Evolutionary conservation across 2,888 invertebrate genomes (phyloP), one percentile per base, ranked within the genome.

Genomic region (Himalopsyche kuldschensis): DNA sequence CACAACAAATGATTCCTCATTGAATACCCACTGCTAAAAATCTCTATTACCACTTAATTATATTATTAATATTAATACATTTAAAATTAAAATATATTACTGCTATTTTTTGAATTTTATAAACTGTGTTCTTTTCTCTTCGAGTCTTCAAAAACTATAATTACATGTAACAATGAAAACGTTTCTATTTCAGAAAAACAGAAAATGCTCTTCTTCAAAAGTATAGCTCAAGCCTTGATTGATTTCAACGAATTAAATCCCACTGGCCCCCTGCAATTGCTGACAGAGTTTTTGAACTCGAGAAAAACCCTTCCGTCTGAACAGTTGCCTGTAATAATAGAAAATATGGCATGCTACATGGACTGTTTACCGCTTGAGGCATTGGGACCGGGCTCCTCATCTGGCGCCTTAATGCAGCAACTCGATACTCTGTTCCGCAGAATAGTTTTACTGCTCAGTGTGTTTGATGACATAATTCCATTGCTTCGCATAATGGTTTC

Each of bases 241-340:
- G 99, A 99, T 90, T 99, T 99, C 91, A 96, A 96, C 88, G 99
- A 99, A 90, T 90, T 99, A 82, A 98, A 97, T 89, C 98, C 98
- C 2, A 96, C 98, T 84, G 97, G 98, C 10, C 98, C 99, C 15
- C 92, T 99, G 85, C 98, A 98, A 89, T 92, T 97, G 87, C 93
- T 99, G 35, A 93, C 98, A 20, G 98, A 98, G 83, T 91, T 92
- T 83, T 88, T 91, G 83, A 92, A 92, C 88, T 91, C 91, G 3
- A 91, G 91, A 89, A 92, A 92, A 86, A 91, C 91, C 0, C 84
- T 92, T 75, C 92, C 92, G 0, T 88, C 90, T 32, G 92, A 92
- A 81, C 93, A 93, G 78, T 91, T 98, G 84, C 94, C 95, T 8
- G 93, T 95, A 47, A 95, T 98, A 87, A 92, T 98, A 82, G 95